Conservation (phyloP, 2,797 vertebrate species). For the Tympanoctomys barrerae region DNA sequence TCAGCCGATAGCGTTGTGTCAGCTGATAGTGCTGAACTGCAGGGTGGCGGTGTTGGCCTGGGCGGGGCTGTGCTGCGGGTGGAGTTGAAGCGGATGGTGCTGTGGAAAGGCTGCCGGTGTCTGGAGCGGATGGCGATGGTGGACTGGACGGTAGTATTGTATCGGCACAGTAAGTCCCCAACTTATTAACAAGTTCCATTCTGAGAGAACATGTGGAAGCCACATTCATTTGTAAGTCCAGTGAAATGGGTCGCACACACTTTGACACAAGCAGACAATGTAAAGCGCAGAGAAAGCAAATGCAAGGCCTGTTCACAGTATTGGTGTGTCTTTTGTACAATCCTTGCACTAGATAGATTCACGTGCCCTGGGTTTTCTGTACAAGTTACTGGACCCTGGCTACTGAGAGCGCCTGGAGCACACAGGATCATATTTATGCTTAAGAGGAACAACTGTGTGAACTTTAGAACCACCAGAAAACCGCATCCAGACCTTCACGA, state of each 20-base stretch:
- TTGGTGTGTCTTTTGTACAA: neutral
- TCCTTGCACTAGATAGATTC: neutral
- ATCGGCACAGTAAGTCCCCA: neutral
- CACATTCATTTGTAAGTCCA: neutral
- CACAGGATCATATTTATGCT: neutral
- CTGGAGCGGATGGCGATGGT: no score
- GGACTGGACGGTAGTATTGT: neutral
- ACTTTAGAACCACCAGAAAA: neutral
- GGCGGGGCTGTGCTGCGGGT: neutral
- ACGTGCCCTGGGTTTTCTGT: neutral
- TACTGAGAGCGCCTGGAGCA: neutral
- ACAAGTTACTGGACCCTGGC: neutral
- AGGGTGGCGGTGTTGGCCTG: neutral
- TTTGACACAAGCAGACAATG: neutral
- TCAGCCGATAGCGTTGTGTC: fast-evolving
- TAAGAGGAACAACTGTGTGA: neutral
- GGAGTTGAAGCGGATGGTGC: fast-evolving
- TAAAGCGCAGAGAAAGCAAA: neutral
- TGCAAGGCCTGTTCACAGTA: neutral
- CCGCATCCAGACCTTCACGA: neutral
- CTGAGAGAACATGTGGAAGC: neutral
- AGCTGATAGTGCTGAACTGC: fast-evolving
- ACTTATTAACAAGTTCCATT: neutral
- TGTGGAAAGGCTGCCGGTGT: no score
- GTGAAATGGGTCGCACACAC: neutral